A percentile compares a stretch with the other conserved stretches of the same genome.
Conservation (phyloP, 2,113 vertebrate genomes). For the Serinus canaria region DNA sequence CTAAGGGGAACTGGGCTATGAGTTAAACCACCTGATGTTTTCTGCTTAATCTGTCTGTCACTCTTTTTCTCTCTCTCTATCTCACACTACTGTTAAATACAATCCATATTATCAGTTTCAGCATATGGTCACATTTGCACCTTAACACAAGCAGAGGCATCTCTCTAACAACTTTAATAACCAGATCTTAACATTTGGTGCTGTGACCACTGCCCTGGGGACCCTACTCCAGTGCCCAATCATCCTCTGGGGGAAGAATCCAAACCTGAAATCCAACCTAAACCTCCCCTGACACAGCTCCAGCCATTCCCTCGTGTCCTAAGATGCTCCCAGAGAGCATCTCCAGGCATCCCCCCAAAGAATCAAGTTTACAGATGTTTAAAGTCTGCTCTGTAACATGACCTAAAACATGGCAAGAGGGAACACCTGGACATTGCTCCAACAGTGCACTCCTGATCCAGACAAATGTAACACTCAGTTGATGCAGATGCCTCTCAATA, state of each 20-base stretch:
- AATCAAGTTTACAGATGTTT: not conserved
- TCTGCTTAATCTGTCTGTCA: not conserved
- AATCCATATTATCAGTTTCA: not conserved
- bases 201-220: not conserved
- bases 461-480: not conserved
- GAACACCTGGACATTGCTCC: not conserved
- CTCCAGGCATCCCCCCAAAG: not conserved
- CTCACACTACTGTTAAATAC: not conserved
- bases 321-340: not conserved
- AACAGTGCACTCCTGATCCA: not conserved
- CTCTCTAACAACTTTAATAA: not conserved
- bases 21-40: not conserved
- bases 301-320: not conserved
- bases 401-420: rapidly evolving
- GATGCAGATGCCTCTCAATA: not conserved
- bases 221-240: not conserved
- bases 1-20: not conserved
- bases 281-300: not conserved
- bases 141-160: not conserved
- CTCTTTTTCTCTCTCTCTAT: not conserved
- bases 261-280: not conserved
- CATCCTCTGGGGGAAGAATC: not conserved
- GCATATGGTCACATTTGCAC: rapidly evolving
- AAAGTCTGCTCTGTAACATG: not conserved
- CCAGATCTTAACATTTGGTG: not conserved